Evolutionary conservation across 2,113 vertebrate genomes (phyloP), one percentile per base, ranked within the genome.

Genomic region (Myiozetetes cayanensis): DNA sequence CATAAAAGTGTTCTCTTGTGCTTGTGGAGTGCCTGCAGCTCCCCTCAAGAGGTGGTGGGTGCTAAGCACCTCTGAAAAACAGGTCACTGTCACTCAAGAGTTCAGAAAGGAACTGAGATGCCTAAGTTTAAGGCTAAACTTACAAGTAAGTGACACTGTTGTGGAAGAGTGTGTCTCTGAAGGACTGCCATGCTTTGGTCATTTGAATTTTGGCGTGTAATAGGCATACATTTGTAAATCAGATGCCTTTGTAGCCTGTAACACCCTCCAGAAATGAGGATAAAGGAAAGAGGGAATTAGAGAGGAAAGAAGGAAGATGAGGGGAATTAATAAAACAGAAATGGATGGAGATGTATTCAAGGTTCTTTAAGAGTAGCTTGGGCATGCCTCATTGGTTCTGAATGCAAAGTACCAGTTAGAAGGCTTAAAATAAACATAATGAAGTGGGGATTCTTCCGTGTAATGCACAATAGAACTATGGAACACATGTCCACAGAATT

Each of bases 1-100:
- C 68, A 67, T 95, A 67, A 95, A 95, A 96, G 94, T 83, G 87
- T 93, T 95, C 71, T 87, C 89, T 87, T 92, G 91, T 85, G 91
- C 6, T 1, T 1, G 9, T 30, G 1, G 4, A 96, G 44, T 33
- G 94, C 93, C 87, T 85, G 94, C 87, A 91, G 92, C 92, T 90
- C 50, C 72, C 87, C 52, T 6, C 3, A 0, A 93, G 92, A 95
- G 47, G 39, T 50, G 24, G 41, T 85, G 94, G 94, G 93, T 93
- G 94, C 75, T 88, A 33, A 94, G 75, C 67, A 92, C 79, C 82
- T 92, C 85, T 2, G 3, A 93, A 96, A 96, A 86, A 15, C 79
- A 94, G 93, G 96, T 93, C 95, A 94, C 50, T 4, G 2, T 76
- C 90, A 86, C 65, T 94, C 4, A 0, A 72, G 23, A 86, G n/a